Evolutionary conservation across 2,888 invertebrate species (phyloP).

Genomic region (Zele albiditarsus): DNA sequence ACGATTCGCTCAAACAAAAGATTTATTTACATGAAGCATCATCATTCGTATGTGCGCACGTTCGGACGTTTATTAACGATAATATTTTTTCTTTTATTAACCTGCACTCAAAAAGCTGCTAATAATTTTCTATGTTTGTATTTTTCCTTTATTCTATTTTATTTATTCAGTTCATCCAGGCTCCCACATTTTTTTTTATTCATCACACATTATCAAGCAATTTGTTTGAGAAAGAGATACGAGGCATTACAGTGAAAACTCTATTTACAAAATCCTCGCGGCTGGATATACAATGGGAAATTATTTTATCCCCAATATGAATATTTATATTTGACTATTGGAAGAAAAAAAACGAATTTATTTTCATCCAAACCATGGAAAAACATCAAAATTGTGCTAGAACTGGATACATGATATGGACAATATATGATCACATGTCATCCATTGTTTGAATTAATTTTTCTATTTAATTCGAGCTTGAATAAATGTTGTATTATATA

Average conservation of each 20-base stretch:
- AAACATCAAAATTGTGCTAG: background rate
- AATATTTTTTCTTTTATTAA: background rate
- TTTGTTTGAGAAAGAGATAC: background rate
- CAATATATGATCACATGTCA: background rate
- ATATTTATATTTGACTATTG: background rate
- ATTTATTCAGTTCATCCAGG: background rate
- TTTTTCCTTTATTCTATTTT: background rate
- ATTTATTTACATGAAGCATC: slow-evolving; percentile 33
- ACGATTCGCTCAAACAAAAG: background rate
- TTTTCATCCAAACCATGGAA: background rate
- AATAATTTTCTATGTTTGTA: background rate
- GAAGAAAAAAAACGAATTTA: background rate
- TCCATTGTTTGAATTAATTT: background rate
- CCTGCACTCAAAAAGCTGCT: background rate
- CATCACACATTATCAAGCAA: background rate
- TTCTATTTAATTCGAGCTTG: slow-evolving; percentile 6
- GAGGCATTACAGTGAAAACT: background rate
- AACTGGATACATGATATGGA: background rate
- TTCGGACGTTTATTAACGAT: slow-evolving; percentile 25
- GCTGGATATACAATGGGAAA: background rate
- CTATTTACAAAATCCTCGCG: background rate
- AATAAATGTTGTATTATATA: slow-evolving; percentile 44
- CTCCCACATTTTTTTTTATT: background rate
- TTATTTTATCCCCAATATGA: background rate
- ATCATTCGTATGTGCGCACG: slow-evolving; percentile 15